These are phyloP conservation scores for Volucella bombylans DNA, from an alignment of 2,888 invertebrate species.

Conservation along the genomic window DNA sequence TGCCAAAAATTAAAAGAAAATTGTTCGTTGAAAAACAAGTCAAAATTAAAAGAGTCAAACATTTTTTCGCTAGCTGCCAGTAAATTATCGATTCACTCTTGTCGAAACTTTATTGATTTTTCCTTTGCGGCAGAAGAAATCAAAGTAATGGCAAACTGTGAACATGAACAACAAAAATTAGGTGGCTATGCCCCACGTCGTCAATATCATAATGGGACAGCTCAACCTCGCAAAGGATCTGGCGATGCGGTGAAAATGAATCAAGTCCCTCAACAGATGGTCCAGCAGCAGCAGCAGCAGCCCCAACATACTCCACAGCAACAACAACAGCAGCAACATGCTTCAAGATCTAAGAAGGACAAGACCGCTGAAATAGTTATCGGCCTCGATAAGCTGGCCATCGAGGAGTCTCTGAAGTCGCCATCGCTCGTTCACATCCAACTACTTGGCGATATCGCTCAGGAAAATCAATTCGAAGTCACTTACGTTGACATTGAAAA, in stretches of 20 bases:
- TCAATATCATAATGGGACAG: slow-evolving; percentile 78
- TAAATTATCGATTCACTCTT: no score
- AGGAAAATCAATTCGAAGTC: slow-evolving; percentile 95
- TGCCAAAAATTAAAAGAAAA: no score
- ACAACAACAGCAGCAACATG: slow-evolving; percentile 29
- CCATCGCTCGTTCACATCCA: slow-evolving; percentile 92
- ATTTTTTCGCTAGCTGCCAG: no score
- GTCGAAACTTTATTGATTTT: background rate
- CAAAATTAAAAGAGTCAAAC: no score
- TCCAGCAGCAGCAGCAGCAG: slow-evolving; percentile 66
- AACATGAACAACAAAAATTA: slow-evolving; percentile 69
- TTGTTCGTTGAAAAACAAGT: no score
- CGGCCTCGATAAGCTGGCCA: slow-evolving; percentile 76
- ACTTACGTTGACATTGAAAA: slow-evolving; percentile 97
- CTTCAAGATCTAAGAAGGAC: slow-evolving; percentile 78
- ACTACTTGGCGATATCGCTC: slow-evolving; percentile 93
- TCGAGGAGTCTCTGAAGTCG: slow-evolving; percentile 84
- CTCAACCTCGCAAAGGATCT: slow-evolving; percentile 73
- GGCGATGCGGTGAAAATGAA: slow-evolving; percentile 30
- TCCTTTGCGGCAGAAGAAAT: slow-evolving; percentile 1
- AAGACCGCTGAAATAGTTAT: slow-evolving; percentile 74
- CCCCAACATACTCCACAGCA: slow-evolving; percentile 73
- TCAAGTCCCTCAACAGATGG: slow-evolving; percentile 6
- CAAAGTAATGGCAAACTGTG: slow-evolving; percentile 51
- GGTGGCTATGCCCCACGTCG: slow-evolving; percentile 81